Percentiles rank a stretch among this genome's conserved stretches.
phyloP scores from a whole-genome alignment of 1,140 invertebrate genomes.

The Ephestia elutella region DNA sequence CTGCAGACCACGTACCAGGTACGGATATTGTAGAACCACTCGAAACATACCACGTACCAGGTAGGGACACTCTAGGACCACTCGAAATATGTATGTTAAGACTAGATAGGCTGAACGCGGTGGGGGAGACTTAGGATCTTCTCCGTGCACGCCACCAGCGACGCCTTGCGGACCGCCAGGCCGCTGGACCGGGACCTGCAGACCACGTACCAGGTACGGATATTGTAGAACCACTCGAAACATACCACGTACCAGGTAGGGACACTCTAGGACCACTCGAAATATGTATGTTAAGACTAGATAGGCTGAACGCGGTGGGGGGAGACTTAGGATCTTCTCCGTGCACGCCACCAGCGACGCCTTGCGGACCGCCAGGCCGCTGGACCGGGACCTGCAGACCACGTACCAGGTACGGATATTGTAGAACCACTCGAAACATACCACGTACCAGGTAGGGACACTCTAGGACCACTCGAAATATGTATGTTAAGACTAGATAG shows the following conservation, averaged over 20 bases:
- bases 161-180: conserved; percentile 81
- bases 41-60: too few relatives aligned
- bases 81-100: too few relatives aligned
- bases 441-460: too few relatives aligned
- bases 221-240: background rate
- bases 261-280: too few relatives aligned
- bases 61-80: too few relatives aligned
- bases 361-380: conserved; percentile 79
- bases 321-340: conserved; percentile 86
- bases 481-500: too few relatives aligned
- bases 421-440: too few relatives aligned
- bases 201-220: conserved; percentile 87
- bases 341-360: conserved; percentile 86
- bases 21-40: background rate
- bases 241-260: too few relatives aligned
- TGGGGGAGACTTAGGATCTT: conserved; percentile 89
- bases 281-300: too few relatives aligned
- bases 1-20: conserved; percentile 92
- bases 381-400: conserved; percentile 89
- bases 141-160: conserved; percentile 83
- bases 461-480: too few relatives aligned
- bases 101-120: conserved; percentile 85
- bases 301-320: conserved; percentile 85
- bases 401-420: conserved; percentile 82
- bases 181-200: conserved; percentile 87